Conservation (phyloP, 1,140 invertebrate genomes). For the Bemisia tabaci region DNA sequence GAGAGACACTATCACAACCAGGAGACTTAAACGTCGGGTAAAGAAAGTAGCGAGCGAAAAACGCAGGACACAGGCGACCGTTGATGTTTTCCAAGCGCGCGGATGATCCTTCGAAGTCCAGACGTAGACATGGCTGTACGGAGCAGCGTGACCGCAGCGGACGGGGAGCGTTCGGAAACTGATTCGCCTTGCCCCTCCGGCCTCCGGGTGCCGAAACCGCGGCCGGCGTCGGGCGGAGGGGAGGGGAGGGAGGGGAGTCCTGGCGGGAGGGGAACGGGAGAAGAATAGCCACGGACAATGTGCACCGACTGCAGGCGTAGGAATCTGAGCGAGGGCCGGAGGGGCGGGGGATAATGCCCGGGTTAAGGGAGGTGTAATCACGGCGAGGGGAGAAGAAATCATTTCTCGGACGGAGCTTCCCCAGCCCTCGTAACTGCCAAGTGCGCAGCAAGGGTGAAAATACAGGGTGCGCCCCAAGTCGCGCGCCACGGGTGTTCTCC, state of each 20-base stretch:
- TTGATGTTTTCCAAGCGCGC: too few species aligned
- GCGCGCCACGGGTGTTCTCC: too few species aligned
- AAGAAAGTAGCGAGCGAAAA: too few species aligned
- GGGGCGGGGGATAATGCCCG: not conserved
- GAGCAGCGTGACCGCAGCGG: too few species aligned
- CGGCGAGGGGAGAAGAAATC: not conserved
- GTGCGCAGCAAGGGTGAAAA: not conserved
- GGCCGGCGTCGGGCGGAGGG: too few species aligned
- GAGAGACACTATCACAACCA: too few species aligned
- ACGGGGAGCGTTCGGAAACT: not conserved
- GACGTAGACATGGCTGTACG: too few species aligned
- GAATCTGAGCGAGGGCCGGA: not conserved
- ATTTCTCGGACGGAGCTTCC: not conserved
- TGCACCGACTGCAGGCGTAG: not conserved
- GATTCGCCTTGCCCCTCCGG: not conserved
- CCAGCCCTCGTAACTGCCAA: not conserved
- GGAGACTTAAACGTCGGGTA: too few species aligned
- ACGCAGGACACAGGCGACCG: too few species aligned
- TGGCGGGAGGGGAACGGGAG: not conserved
- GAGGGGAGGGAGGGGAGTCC: too few species aligned
- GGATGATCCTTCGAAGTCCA: too few species aligned
- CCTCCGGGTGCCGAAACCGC: not conserved
- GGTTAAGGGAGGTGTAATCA: not conserved
- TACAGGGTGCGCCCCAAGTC: too few species aligned
- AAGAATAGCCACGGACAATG: not conserved